phyloP scores from a whole-genome alignment of 2,113 vertebrate genomes.

The Mormyrus lacerda region DNA sequence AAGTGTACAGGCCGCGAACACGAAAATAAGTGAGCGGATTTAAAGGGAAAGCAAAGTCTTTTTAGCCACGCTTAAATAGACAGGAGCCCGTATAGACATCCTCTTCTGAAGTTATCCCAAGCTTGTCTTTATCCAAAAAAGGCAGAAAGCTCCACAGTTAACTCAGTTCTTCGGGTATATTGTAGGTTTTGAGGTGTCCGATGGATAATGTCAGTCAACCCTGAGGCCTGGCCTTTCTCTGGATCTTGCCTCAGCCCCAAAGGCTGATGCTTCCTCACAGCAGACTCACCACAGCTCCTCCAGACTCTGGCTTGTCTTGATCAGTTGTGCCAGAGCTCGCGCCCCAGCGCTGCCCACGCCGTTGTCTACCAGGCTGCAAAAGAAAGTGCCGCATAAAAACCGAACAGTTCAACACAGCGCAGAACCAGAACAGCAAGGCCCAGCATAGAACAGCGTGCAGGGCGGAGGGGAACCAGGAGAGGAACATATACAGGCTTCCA shows the following conservation, averaged over 20 bases:
- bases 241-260: not conserved
- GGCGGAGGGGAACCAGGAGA: not conserved
- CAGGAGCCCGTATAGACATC: not conserved
- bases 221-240: not conserved
- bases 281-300: conserved; percentile 68
- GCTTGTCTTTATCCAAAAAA: not conserved
- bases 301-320: conserved; percentile 57
- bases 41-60: not conserved
- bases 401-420: not conserved
- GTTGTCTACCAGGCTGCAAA: conserved; percentile 70
- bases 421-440: not conserved
- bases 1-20: not conserved
- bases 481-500: not conserved
- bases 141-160: not conserved
- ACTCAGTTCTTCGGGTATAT: not conserved
- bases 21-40: not conserved
- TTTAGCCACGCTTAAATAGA: not conserved
- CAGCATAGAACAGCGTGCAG: not conserved
- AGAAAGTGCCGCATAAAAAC: not conserved
- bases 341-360: conserved; percentile 65
- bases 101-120: not conserved
- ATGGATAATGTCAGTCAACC: not conserved
- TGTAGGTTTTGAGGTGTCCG: not conserved
- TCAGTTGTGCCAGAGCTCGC: conserved; percentile 59
- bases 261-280: not conserved